Base-by-base conservation (phyloP, 2,113 vertebrate species). In the Ramphastos sulfuratus region DNA sequence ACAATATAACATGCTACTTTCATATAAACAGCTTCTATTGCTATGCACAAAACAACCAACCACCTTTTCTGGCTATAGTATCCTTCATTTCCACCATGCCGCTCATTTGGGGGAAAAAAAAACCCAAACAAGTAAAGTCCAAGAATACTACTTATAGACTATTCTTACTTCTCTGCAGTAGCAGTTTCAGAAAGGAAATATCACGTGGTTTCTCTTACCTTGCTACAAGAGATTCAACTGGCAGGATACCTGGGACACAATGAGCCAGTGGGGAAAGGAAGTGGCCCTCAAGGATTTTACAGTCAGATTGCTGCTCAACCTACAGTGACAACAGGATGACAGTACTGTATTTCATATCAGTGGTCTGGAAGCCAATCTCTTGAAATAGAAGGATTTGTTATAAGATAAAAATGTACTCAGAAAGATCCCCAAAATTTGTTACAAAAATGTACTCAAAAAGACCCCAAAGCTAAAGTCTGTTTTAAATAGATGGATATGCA, bases 231-330 rank as follows among this genome's bases (percentile, higher is more conserved):
- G 99, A 98, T 91, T 99, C 99, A 0, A 97, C 17, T 44, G 99
- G 99, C 97, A 99, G 97, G 95, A 99, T 98, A 71, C 98, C 98
- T 44, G 99, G 99, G 35, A 99, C 98, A 94, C 98, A 97, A 73
- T 99, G 98, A 82, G 98, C 98, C 96, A 99, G 97, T 1, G 99
- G 99, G n/a, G 99, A 99, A 84, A 98, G 97, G 93, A 99, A 99
- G 95, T 98, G 98, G 1, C 99, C 99, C 92, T 99, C 98, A 42
- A 99, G 98, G 89, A 99, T 98, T 91, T 97, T 98, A 97, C 99
- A 99, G 94, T 99, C 99, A 1, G 98, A 97, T 30, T 99, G 98
- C 20, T 99, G 98, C 82, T 99, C 99, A 85, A 98, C 98, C 99
- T 99, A 89, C 20, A 93, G 58, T 92, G 72, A 76, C 89, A 75